Conservation (phyloP, 2,113 vertebrate genomes). For the Mugil cephalus region DNA sequence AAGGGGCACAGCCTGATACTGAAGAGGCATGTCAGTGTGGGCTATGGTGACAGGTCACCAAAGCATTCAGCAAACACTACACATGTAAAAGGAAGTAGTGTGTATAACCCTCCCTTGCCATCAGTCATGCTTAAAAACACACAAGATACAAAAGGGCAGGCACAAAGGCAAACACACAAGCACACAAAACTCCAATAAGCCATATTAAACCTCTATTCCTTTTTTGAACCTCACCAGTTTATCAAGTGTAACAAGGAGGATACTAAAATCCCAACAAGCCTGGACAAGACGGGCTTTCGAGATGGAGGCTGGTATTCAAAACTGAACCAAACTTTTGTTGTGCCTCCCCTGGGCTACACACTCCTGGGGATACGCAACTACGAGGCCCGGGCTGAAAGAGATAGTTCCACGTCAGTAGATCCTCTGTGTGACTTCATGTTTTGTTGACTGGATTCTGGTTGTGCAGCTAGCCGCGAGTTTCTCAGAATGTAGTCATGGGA, state of each 20-base stretch:
- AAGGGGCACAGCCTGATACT: conserved; percentile 28
- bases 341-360: conserved; percentile 21
- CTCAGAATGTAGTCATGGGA: conserved; percentile 33
- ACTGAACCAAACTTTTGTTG: conserved; percentile 23
- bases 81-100: conserved; percentile 44
- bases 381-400: conserved; percentile 27
- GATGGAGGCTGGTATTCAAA: conserved; percentile 22
- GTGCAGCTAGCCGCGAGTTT: conserved; percentile 28
- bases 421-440: conserved; percentile 30
- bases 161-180: conserved; percentile 22
- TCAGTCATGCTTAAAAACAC: conserved; percentile 40
- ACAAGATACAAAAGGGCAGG: conserved; percentile 28
- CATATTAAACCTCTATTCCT: conserved; percentile 15
- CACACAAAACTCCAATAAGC: conserved; percentile 18
- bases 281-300: conserved; percentile 39
- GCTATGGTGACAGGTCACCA: conserved; percentile 48
- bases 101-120: not conserved
- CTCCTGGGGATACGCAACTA: conserved; percentile 42
- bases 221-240: conserved; percentile 35
- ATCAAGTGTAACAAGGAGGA: conserved; percentile 31
- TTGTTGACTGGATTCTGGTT: conserved; percentile 49
- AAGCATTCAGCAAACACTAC: conserved; percentile 48
- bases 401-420: conserved; percentile 24
- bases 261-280: conserved; percentile 44
- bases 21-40: not conserved